Evolutionary conservation across 2,888 invertebrate species (phyloP).

Genomic region (Labia minor): DNA sequence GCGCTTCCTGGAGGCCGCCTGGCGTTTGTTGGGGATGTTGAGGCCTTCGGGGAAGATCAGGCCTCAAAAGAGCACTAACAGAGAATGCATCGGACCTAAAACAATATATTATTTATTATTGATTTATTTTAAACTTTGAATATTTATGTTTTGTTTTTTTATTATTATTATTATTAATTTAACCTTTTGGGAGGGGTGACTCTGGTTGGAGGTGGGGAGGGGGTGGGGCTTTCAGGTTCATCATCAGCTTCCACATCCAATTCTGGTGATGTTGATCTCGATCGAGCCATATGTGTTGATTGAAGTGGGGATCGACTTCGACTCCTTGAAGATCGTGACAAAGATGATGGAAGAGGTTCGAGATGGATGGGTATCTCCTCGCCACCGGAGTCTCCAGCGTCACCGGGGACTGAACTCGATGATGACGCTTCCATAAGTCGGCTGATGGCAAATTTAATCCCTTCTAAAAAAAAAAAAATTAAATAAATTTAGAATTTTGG

Average conservation of each 20-base stretch:
- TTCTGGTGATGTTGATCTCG: conserved; percentile 51
- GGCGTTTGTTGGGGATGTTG: conserved; percentile 33
- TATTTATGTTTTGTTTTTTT: background rate
- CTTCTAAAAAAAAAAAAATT: conserved; percentile 47
- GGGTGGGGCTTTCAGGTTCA: conserved; percentile 42
- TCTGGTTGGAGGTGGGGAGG: conserved; percentile 30
- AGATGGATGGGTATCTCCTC: conserved; percentile 41
- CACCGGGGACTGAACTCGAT: conserved; percentile 18
- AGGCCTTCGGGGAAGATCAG: conserved; percentile 57
- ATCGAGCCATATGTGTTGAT: conserved; percentile 29
- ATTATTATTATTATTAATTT: background rate
- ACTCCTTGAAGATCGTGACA: conserved; percentile 45
- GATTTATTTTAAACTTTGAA: background rate
- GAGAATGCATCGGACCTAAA: conserved; percentile 69
- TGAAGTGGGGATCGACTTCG: conserved; percentile 34
- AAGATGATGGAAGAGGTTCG: conserved; percentile 34
- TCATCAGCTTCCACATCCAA: conserved; percentile 67
- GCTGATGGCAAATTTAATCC: conserved; percentile 74
- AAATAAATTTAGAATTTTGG: too few relatives aligned
- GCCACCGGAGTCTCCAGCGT: conserved; percentile 31
- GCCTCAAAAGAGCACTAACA: conserved; percentile 68
- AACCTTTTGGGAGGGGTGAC: conserved; percentile 47
- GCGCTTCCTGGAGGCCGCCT: conserved; percentile 37
- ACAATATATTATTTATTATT: too few relatives aligned
- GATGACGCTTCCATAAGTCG: conserved; percentile 49